Conservation (phyloP, 2,797 vertebrate genomes). For the Channallabes apus region DNA sequence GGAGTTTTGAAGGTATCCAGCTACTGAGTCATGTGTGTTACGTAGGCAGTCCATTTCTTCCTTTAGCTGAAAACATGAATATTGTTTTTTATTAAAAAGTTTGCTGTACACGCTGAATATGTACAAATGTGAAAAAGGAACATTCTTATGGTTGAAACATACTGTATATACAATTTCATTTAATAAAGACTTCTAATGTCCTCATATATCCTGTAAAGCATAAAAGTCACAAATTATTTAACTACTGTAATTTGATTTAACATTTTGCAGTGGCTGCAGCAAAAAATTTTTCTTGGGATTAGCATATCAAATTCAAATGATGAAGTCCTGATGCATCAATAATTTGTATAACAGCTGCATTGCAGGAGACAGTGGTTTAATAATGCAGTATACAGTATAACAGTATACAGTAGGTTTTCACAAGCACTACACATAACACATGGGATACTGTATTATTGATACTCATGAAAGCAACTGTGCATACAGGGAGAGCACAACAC, state of each 20-base stretch:
- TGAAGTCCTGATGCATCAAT: slow-evolving; percentile 42
- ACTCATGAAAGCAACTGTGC: background rate
- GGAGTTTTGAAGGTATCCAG: slow-evolving; percentile 30
- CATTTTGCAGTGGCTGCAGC: slow-evolving; percentile 32
- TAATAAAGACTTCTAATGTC: background rate
- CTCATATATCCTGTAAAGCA: background rate
- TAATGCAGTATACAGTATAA: slow-evolving; percentile 4
- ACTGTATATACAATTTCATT: background rate
- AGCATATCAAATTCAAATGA: slow-evolving; percentile 46
- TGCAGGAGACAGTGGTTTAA: slow-evolving; percentile 19
- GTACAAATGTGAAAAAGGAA: background rate
- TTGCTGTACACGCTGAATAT: background rate
- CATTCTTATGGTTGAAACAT: background rate
- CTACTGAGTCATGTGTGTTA: slow-evolving; percentile 28
- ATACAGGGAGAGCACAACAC: background rate
- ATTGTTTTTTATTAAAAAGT: background rate
- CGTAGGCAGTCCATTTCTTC: background rate
- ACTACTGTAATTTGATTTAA: slow-evolving; percentile 45
- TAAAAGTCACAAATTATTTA: slow-evolving; percentile 19
- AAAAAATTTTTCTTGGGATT: slow-evolving; percentile 43
- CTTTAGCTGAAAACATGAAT: slow-evolving; percentile 28
- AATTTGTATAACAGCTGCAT: slow-evolving; percentile 38
- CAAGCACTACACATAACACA: background rate
- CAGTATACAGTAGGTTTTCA: background rate
- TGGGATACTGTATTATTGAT: background rate